Conservation (phyloP, 2,888 invertebrate species). For the Cheilosia urbana region DNA sequence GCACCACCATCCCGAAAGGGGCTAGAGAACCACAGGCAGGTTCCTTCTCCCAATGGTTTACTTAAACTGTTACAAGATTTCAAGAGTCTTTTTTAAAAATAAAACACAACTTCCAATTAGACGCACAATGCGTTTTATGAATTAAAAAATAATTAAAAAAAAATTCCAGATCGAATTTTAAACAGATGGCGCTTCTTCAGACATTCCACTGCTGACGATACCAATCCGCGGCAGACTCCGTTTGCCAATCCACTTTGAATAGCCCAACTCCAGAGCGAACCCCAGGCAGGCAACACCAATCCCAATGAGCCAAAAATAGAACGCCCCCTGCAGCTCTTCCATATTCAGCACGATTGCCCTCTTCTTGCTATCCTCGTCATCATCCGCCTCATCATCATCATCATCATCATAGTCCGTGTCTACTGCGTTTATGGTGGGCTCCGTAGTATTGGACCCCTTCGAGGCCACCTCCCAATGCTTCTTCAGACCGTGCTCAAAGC, state of each 20-base stretch:
- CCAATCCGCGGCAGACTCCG: too few relatives aligned
- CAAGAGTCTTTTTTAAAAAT: too few relatives aligned
- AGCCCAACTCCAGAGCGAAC: conserved; percentile 67
- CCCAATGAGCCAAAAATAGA: conserved; percentile 81
- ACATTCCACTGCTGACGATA: too few relatives aligned
- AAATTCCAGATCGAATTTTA: too few relatives aligned
- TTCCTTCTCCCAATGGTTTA: too few relatives aligned
- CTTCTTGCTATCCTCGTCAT: conserved; percentile 66
- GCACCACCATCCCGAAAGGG: too few relatives aligned
- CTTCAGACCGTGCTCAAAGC: conserved; percentile 80
- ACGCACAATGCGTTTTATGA: too few relatives aligned
- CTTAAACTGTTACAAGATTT: too few relatives aligned
- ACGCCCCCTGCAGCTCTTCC: conserved; percentile 81
- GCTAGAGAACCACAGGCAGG: too few relatives aligned
- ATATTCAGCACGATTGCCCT: conserved; percentile 78
- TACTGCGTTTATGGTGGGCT: conserved; percentile 5
- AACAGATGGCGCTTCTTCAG: too few relatives aligned
- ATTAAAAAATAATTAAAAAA: too few relatives aligned
- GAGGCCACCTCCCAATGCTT: conserved; percentile 79
- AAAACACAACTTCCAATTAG: too few relatives aligned
- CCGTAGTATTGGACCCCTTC: conserved; percentile 31
- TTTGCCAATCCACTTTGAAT: conserved; percentile 30
- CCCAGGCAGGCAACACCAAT: conserved; percentile 77
- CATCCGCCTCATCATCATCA: conserved; percentile 33
- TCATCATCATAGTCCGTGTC: conserved; percentile 76